These are phyloP conservation scores for Eudasyphora cyanicolor DNA, from an alignment of 2,888 invertebrate species.

Conservation along the genomic window DNA sequence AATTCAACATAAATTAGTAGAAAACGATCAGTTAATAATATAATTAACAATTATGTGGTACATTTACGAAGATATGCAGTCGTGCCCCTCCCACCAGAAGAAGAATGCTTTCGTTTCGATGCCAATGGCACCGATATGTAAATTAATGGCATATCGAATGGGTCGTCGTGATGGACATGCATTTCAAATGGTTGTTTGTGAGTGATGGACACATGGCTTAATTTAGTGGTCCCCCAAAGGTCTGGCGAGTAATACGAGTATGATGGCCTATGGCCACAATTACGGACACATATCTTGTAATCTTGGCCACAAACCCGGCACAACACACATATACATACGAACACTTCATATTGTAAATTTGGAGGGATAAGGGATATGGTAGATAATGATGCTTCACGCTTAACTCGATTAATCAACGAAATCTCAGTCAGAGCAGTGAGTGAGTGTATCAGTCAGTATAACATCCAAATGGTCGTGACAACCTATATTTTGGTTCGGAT, in stretches of 20 bases:
- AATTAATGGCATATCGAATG: constrained; percentile 17
- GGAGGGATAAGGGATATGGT: no score
- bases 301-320: neutral
- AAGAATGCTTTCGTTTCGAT: neutral
- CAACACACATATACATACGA: no score
- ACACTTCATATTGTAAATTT: constrained; percentile 3
- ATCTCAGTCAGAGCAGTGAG: constrained; percentile 2
- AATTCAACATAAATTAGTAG: no score
- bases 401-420: constrained; percentile 23
- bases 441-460: constrained; percentile 3
- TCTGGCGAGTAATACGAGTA: no score
- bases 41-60: constrained; percentile 6
- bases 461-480: constrained; percentile 17
- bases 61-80: neutral
- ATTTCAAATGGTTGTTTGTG: neutral
- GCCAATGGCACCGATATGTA: neutral
- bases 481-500: constrained; percentile 4
- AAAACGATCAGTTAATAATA: neutral
- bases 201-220: neutral
- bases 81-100: neutral
- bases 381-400: constrained; percentile 27
- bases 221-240: neutral
- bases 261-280: neutral
- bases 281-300: neutral
- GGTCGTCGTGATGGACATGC: neutral